phyloP scores from a whole-genome alignment of 2,888 invertebrate genomes.

The Cephonodes hylas region DNA sequence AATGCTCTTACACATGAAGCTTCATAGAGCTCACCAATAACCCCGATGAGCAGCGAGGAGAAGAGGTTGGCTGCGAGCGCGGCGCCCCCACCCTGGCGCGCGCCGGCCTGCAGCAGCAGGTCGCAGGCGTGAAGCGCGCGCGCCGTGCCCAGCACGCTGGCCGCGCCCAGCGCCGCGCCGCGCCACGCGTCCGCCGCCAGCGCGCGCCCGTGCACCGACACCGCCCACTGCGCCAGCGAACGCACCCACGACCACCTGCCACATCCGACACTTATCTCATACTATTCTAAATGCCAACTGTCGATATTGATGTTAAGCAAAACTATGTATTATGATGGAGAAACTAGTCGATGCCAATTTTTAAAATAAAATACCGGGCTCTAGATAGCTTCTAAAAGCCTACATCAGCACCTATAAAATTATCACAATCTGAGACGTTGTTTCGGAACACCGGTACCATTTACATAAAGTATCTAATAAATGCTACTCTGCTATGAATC shows the following conservation, averaged over 20 bases:
- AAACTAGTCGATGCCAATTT: no score
- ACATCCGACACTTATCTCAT: not conserved
- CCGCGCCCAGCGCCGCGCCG: slow-evolving; percentile 64
- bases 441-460: no score
- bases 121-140: slow-evolving; percentile 75
- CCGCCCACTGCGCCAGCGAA: slow-evolving; percentile 64
- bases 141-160: slow-evolving; percentile 69
- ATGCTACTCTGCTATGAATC: no score
- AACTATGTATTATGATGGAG: no score
- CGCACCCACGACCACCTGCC: slow-evolving; percentile 72
- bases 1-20: not conserved
- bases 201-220: slow-evolving; percentile 66
- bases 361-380: no score
- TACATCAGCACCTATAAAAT: no score
- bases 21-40: slow-evolving; percentile 51
- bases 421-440: no score
- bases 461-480: no score
- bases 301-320: no score
- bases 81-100: slow-evolving; percentile 58
- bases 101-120: slow-evolving; percentile 69
- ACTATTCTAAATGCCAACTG: no score
- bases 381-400: no score
- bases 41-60: slow-evolving; percentile 69
- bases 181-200: slow-evolving; percentile 68
- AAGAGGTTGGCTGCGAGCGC: slow-evolving; percentile 71